phyloP scores from a whole-genome alignment of 1,140 invertebrate genomes.

The Drosophila suzukii region DNA sequence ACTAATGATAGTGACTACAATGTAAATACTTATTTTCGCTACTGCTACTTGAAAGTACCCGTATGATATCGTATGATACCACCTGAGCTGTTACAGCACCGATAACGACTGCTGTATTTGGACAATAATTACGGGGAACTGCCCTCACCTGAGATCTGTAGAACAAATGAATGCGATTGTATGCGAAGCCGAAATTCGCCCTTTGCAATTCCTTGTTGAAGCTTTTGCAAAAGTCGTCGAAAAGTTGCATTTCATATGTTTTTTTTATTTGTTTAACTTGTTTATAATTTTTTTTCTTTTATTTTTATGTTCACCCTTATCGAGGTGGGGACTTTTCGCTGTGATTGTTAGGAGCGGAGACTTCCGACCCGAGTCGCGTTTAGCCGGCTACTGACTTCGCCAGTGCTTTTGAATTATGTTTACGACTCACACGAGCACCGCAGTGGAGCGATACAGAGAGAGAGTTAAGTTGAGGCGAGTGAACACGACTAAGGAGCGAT shows the following conservation, averaged over 20 bases:
- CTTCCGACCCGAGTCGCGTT: conserved; percentile 46
- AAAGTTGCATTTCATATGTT: conserved; percentile 66
- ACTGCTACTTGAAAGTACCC: conserved; percentile 10
- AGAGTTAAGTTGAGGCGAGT: conserved; percentile 3
- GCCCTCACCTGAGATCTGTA: conserved; percentile 77
- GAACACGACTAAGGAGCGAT: not conserved
- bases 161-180: conserved; percentile 72
- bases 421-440: conserved; percentile 30
- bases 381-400: conserved; percentile 46
- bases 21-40: conserved; percentile 19
- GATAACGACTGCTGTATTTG: conserved; percentile 15
- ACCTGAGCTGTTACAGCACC: conserved; percentile 23
- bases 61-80: conserved; percentile 22
- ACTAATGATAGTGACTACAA: conserved; percentile 13
- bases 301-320: conserved; percentile 7
- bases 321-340: not conserved
- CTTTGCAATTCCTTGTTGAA: conserved; percentile 69
- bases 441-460: not conserved
- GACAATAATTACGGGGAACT: conserved; percentile 7
- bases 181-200: conserved; percentile 72
- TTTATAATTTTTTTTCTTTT: conserved; percentile 9
- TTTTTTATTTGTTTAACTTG: conserved; percentile 18
- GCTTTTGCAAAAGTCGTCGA: conserved; percentile 65
- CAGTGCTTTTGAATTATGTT: conserved; percentile 47
- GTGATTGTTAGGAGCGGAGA: conserved; percentile 20